Percentiles rank a stretch among this genome's conserved stretches.
Evolutionary conservation across 1,140 invertebrate species (phyloP).

Genomic region (Drosophila prosaltans): DNA sequence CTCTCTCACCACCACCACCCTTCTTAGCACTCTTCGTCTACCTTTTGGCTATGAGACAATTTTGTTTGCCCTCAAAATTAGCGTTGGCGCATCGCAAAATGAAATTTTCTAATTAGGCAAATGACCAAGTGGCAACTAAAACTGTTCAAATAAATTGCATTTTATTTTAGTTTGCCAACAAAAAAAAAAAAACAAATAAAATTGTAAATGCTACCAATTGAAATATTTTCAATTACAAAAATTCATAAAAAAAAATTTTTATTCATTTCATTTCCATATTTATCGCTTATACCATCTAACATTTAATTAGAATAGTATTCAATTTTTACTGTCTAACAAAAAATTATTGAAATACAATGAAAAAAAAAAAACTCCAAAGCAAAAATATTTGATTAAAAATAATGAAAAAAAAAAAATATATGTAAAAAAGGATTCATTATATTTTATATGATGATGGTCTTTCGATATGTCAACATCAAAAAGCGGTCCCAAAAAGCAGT

Average conservation of each 20-base stretch:
- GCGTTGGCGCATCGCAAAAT: conserved; percentile 48
- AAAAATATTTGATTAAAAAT: conserved; percentile 27
- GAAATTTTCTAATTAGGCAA: conserved; percentile 75
- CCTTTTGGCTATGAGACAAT: conserved; percentile 34
- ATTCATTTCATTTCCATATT: conserved; percentile 13
- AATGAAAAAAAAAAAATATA: conserved; percentile 44
- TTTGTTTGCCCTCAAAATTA: conserved; percentile 71
- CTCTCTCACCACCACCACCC: not conserved
- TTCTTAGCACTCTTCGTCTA: not conserved
- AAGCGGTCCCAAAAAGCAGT: conserved; percentile 31
- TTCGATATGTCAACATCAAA: conserved; percentile 73
- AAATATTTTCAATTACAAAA: conserved; percentile 50
- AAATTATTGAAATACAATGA: conserved; percentile 32
- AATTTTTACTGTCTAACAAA: conserved; percentile 21
- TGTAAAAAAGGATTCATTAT: conserved; percentile 74
- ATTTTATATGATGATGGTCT: conserved; percentile 47
- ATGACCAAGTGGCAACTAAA: conserved; percentile 23
- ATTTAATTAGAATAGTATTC: conserved; percentile 43
- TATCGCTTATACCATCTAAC: conserved; percentile 43
- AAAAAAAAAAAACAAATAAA: not conserved
- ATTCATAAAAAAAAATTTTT: conserved; percentile 34
- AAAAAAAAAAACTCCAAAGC: conserved; percentile 37
- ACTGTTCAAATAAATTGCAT: conserved; percentile 49
- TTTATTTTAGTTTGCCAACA: conserved; percentile 12
- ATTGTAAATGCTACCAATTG: not conserved